These are phyloP conservation scores for Leptosomus discolor DNA, from an alignment of 2,113 vertebrate species.

Conservation along the genomic window DNA sequence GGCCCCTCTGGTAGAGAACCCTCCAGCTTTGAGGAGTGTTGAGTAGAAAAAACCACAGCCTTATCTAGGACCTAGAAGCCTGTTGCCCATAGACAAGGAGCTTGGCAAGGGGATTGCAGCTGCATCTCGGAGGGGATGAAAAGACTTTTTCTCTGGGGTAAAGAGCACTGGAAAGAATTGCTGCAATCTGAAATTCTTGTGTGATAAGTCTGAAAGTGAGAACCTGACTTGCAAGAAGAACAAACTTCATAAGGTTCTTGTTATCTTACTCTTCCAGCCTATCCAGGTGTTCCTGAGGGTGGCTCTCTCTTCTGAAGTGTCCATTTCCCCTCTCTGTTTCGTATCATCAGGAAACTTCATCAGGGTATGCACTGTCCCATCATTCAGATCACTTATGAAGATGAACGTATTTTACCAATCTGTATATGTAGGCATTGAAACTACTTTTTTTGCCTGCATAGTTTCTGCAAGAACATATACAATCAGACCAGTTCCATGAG, in stretches of 20 bases:
- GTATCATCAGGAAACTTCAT: too few species aligned
- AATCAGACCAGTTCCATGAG: neutral
- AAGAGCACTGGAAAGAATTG: neutral
- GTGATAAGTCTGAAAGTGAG: neutral
- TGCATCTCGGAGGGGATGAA: neutral
- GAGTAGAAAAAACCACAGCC: neutral
- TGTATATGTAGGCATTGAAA: neutral
- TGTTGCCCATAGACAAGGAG: neutral
- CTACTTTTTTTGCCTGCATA: neutral
- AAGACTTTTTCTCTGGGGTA: neutral
- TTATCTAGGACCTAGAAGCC: neutral
- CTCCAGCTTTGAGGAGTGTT: neutral
- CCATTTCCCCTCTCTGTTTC: too few species aligned
- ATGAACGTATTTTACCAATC: neutral
- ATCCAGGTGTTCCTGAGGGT: too few species aligned
- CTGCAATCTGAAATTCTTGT: neutral
- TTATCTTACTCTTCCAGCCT: too few species aligned
- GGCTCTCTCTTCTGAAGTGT: too few species aligned
- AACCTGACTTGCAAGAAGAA: neutral
- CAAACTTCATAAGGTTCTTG: too few species aligned
- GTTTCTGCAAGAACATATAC: neutral
- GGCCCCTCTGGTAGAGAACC: neutral
- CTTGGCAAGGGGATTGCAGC: neutral
- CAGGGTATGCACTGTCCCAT: too few species aligned
- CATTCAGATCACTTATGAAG: too few species aligned